Conservation (phyloP, 2,797 vertebrate species). For the Psittacula echo region DNA sequence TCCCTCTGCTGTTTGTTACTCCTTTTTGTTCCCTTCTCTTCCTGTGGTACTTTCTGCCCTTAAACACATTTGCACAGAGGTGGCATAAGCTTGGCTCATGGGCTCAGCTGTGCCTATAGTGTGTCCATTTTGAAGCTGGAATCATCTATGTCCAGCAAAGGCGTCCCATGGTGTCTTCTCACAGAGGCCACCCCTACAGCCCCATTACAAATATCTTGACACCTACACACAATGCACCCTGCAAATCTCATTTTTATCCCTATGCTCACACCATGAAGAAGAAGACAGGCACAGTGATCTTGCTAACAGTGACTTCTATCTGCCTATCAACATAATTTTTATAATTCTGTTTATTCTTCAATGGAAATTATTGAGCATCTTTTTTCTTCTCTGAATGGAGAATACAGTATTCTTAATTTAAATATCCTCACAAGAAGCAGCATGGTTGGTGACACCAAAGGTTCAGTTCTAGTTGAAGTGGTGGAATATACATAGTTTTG, state of each 20-base stretch:
- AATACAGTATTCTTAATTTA: background rate
- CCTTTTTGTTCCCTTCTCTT: background rate
- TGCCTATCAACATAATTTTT: background rate
- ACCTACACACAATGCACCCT: rapidly evolving
- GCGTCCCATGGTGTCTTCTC: background rate
- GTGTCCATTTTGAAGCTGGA: background rate
- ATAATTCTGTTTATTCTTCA: background rate
- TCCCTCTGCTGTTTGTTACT: background rate
- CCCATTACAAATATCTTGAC: background rate
- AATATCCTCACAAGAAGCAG: background rate
- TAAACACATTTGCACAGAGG: background rate
- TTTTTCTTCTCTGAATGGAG: background rate
- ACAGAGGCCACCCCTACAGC: background rate
- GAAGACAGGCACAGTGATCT: background rate
- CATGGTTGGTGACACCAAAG: background rate
- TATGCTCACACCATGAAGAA: background rate
- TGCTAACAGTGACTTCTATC: background rate
- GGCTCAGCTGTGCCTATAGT: background rate
- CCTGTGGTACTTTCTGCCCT: background rate
- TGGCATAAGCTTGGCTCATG: background rate
- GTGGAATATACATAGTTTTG: background rate
- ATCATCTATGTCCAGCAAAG: background rate
- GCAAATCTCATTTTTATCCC: background rate
- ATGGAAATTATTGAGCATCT: background rate
- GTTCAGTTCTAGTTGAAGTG: background rate